Percentiles rank a stretch among this genome's conserved stretches.
These are phyloP conservation scores for Nephotettix cincticeps DNA, from an alignment of 1,140 invertebrate genomes.

Conservation along the genomic window DNA sequence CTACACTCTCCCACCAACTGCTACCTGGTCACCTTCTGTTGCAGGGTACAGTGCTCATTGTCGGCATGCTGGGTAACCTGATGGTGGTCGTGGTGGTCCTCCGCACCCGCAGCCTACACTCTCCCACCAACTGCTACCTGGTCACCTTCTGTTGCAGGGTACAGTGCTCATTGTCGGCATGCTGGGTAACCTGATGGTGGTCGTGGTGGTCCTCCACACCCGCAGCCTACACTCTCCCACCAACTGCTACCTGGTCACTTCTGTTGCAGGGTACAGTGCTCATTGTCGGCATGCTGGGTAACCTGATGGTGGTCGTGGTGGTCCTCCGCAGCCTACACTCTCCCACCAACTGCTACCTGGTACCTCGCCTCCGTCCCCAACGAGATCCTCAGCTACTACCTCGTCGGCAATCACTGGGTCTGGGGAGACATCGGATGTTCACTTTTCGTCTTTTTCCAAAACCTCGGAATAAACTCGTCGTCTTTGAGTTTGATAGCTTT, in stretches of 20 bases:
- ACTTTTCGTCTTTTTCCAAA: constrained; percentile 62
- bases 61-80: constrained; percentile 58
- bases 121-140: constrained; percentile 54
- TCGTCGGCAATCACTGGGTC: constrained; percentile 49
- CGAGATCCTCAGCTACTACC: constrained; percentile 59
- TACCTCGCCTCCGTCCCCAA: constrained; percentile 59
- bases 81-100: constrained; percentile 56
- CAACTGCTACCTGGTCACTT: not conserved
- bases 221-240: constrained; percentile 33
- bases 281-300: constrained; percentile 57
- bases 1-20: not conserved
- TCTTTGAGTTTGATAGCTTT: constrained; percentile 66
- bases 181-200: constrained; percentile 57
- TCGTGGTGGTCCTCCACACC: constrained; percentile 52
- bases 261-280: constrained; percentile 57
- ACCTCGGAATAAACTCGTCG: constrained; percentile 68
- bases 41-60: constrained; percentile 56
- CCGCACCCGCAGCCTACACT: constrained; percentile 53
- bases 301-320: constrained; percentile 57
- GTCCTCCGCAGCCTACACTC: constrained; percentile 52
- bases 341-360: constrained; percentile 58
- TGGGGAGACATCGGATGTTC: constrained; percentile 60
- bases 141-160: constrained; percentile 49
- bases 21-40: constrained; percentile 41
- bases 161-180: constrained; percentile 57